These are phyloP conservation scores for Speoplatyrhinus poulsoni DNA, from an alignment of 2,113 vertebrate genomes.

Conservation along the genomic window DNA sequence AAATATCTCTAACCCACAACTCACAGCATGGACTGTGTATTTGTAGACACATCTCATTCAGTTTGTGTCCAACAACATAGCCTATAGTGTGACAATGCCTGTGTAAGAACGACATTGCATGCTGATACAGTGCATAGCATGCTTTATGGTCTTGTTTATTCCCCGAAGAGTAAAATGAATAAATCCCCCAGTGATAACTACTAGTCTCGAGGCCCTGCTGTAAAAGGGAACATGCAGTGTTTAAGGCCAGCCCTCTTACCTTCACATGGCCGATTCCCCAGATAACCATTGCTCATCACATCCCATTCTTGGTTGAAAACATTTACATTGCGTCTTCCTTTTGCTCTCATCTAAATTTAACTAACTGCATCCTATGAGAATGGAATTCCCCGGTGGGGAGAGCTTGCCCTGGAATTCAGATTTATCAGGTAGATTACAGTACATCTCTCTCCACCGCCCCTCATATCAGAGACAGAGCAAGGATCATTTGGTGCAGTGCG, in stretches of 20 bases:
- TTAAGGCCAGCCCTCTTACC: constrained; percentile 58
- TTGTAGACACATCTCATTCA: constrained; percentile 36
- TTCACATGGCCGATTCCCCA: constrained; percentile 60
- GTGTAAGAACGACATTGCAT: constrained; percentile 9
- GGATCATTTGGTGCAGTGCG: constrained; percentile 42
- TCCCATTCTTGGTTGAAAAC: constrained; percentile 46
- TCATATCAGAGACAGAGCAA: constrained; percentile 41
- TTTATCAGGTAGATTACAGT: constrained; percentile 26
- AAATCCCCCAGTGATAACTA: constrained; percentile 61
- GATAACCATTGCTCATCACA: constrained; percentile 39
- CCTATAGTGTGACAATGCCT: constrained; percentile 35
- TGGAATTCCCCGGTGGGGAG: constrained; percentile 55
- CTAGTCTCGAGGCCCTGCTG: constrained; percentile 30
- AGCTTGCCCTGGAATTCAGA: constrained; percentile 61
- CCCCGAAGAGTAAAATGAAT: constrained; percentile 60
- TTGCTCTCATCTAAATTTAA: constrained; percentile 58
- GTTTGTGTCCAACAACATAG: constrained; percentile 33
- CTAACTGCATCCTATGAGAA: constrained; percentile 40
- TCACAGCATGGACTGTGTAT: constrained; percentile 28
- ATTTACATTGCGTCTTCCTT: constrained; percentile 44
- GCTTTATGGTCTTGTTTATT: constrained; percentile 45
- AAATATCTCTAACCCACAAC: constrained; percentile 22
- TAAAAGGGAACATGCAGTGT: constrained; percentile 22
- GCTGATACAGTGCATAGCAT: neutral
- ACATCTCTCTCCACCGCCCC: constrained; percentile 29